Percentiles rank a stretch among this genome's conserved stretches.
phyloP scores from a whole-genome alignment of 2,797 vertebrate genomes.

The Philypnodon macrostomus region DNA sequence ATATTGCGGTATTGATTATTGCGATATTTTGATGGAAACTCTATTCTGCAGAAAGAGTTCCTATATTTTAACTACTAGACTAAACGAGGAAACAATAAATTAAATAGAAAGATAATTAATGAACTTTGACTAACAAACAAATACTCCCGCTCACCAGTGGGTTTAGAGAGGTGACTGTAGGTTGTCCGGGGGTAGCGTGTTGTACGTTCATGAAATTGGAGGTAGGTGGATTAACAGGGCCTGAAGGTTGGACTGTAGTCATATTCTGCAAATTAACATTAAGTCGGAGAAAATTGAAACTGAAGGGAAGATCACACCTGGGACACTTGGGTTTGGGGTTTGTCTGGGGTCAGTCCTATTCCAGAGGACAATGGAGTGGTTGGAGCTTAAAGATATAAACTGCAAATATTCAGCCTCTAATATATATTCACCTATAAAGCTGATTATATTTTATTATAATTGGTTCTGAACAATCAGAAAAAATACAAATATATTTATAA shows the following conservation, averaged over 20 bases:
- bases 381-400: not conserved
- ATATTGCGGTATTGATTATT: too few relatives aligned
- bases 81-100: too few relatives aligned
- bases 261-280: slow-evolving; percentile 14
- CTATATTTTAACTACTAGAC: too few relatives aligned
- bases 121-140: not conserved
- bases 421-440: too few relatives aligned
- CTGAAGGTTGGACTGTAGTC: slow-evolving; percentile 1
- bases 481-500: not conserved
- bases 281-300: not conserved
- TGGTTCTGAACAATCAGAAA: not conserved
- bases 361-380: too few relatives aligned
- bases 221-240: not conserved
- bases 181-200: not conserved
- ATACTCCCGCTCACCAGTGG: slow-evolving; percentile 31
- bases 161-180: not conserved
- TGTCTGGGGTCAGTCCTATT: too few relatives aligned
- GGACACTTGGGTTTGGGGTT: not conserved
- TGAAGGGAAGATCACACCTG: not conserved
- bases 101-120: not conserved
- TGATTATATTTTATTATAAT: not conserved
- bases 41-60: too few relatives aligned
- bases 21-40: too few relatives aligned
- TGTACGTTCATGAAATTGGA: slow-evolving; percentile 5
- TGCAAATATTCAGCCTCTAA: not conserved